Percentiles rank a stretch among this genome's conserved stretches.
Conservation (phyloP, 2,113 vertebrate species). For the Myotis brandtii region DNA sequence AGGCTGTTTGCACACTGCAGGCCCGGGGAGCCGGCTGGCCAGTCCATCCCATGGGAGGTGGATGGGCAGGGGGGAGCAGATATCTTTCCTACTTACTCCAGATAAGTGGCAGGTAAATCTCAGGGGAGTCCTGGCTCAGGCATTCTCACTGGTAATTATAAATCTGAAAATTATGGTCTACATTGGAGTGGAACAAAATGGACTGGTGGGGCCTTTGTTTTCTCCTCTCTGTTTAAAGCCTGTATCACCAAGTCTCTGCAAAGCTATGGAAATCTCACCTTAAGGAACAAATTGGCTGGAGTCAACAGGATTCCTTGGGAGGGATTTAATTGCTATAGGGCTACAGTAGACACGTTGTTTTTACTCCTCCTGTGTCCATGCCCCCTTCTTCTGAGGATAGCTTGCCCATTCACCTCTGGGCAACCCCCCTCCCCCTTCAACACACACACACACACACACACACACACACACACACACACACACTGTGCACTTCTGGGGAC, state of each 20-base stretch:
- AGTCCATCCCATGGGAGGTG: neutral
- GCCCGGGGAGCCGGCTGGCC: rapidly evolving
- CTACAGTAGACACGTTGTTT: rapidly evolving
- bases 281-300: neutral
- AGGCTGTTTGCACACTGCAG: neutral
- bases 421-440: neutral
- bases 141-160: neutral
- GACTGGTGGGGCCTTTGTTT: neutral
- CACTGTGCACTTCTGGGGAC: neutral
- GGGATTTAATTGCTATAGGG: neutral
- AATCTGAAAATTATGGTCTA: neutral
- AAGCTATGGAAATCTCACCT: neutral
- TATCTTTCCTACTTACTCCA: neutral
- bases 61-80: neutral
- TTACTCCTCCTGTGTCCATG: neutral
- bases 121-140: neutral
- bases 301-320: neutral
- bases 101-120: neutral
- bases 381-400: neutral
- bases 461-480: neutral
- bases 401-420: neutral
- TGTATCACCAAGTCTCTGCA: neutral
- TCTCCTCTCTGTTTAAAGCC: neutral
- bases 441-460: neutral
- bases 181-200: neutral